phyloP scores from a whole-genome alignment of 35 echinoderm and acorn worm species.

The Anneissia japonica region DNA sequence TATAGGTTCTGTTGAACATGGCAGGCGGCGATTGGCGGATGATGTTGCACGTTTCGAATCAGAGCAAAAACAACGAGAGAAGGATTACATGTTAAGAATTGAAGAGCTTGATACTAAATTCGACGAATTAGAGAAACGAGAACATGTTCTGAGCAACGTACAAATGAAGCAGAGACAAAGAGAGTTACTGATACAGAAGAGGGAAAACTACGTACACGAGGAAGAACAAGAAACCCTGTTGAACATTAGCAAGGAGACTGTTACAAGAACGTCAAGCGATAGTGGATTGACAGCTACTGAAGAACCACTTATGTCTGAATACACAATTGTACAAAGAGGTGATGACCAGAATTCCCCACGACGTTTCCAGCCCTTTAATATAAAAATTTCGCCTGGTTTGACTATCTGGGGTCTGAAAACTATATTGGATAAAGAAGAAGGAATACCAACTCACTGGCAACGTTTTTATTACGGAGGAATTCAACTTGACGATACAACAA shows the following conservation, averaged over 20 bases:
- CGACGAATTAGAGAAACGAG: background rate
- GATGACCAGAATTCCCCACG: background rate
- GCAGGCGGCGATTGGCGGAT: background rate
- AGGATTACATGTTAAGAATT: background rate
- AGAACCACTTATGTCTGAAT: conserved; percentile 7
- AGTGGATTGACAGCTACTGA: conserved; percentile 5
- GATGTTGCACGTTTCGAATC: background rate
- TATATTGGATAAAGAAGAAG: conserved; percentile 35
- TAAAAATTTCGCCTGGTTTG: conserved; percentile 17
- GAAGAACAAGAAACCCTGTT: background rate
- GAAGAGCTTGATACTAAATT: background rate
- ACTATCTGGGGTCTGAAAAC: conserved; percentile 31
- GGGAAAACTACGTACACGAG: background rate
- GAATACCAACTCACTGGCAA: conserved; percentile 47
- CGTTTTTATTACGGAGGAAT: conserved; percentile 11
- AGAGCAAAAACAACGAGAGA: background rate
- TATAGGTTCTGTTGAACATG: background rate
- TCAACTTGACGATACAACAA: conserved; percentile 16
- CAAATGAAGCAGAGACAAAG: conserved; percentile 24
- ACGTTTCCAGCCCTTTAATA: conserved; percentile 11
- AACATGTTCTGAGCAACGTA: background rate
- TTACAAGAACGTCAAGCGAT: background rate
- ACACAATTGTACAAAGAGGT: conserved; percentile 19
- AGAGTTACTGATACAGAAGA: conserved; percentile 12
- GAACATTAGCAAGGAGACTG: background rate